Evolutionary conservation across 2,888 invertebrate genomes (phyloP), one percentile per base, ranked within the genome.

Genomic region (Apamea crenata): DNA sequence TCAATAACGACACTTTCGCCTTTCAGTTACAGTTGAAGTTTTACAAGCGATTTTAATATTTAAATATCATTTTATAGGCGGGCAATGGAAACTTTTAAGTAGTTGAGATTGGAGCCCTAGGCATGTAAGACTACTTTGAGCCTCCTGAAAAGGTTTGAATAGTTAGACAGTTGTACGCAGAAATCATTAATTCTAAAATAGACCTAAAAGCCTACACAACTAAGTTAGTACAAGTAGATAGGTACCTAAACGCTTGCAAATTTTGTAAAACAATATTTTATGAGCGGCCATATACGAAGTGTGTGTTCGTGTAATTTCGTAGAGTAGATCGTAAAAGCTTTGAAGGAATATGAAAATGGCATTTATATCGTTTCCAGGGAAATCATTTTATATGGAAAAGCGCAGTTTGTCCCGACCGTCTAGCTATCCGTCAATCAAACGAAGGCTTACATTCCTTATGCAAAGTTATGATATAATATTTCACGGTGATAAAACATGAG

Each of bases 261-360:
- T 77, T 79, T 78, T 79, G 53, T 73, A 71, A 82, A 83, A 89
- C 80, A 78, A 85, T 84, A 89, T 86, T 87, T 88, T 87, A 89
- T 89, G 86, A 84, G 78, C 71, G 74, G 69, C 63, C 85, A 88
- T 85, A 76, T 87, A 89, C 84, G 79, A 87, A 78, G 87, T 85
- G 84, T 87, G 78, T 82, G 82, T 86, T 86, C 74, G 85, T 81
- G 88, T 90, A 92, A 93, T 93, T 91, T 90, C 72, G 82, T 83
- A 91, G 90, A 93, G 93, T 93, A 91, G 86, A 74, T 91, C 92
- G 88, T 92, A 92, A 92, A 92, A 89, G 84, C 84, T 88, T 90
- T 84, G 90, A 88, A 88, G 90, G 83, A 87, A 91, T 92, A 92
- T 89, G 89, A 90, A 91, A 90, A 91, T 92, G 89, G 86, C 87